Base-by-base conservation (phyloP, 2,113 vertebrate species). In the Neofelis nebulosa region DNA sequence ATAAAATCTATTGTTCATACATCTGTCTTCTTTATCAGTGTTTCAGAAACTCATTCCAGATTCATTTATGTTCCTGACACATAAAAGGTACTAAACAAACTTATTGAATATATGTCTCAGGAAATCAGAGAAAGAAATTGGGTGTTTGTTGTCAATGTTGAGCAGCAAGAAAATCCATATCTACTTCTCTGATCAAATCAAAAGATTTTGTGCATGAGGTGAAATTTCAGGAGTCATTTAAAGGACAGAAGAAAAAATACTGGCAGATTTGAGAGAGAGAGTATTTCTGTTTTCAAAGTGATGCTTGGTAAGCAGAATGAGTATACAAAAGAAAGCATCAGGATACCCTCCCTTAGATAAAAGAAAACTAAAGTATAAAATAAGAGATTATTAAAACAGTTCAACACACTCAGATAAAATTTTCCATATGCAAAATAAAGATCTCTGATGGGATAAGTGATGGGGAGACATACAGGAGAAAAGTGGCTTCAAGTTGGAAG, bases 221-320 rank as follows among this genome's bases (percentile, higher is more conserved):
- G 1, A 90, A 86, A 92, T 89, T 71, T 84, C 50, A 82, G 16
- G 31, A 94, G 36, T 78, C 81, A 91, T 36, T 97, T 83, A 83
- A 92, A 95, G 92, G 65, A 41, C 18, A 7, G 52, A 79, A 87
- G 33, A 41, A 93, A 95, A 91, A 45, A 33, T 15, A 73, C n/a
- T 68, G 25, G 31, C 31, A 86, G 13, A 2, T 33, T 73, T 78
- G 68, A 41, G 15, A 82, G 29, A 65, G 27, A 87, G 41, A 78
- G 21, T 29, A 86, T 41, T 95, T 91, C 65, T 94, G n/a, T 92
- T 69, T 83, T 96, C 38, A 92, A 82, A 94, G 11, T 50, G 33
- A 89, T 73, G 7, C 10, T 50, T 71, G 6, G 23, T n/a, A 84
- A 94, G 55, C 4, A 73, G 15, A 36, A 25, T 66, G 10, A 95